Percentiles rank a stretch among this genome's conserved stretches.
Evolutionary conservation across 1,140 invertebrate species (phyloP).

Genomic region (Drosophila santomea): DNA sequence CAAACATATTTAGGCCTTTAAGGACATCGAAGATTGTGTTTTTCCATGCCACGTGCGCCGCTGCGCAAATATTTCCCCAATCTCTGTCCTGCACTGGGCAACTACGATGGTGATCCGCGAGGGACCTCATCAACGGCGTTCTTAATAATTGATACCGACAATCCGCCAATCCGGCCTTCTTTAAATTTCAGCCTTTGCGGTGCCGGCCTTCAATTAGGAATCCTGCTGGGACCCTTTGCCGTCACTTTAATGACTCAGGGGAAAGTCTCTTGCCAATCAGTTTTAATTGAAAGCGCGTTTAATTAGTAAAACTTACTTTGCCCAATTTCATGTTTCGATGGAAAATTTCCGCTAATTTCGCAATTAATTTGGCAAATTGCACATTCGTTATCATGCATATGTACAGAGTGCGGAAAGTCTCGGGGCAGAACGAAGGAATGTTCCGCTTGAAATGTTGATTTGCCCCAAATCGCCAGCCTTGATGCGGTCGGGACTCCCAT

Average conservation of each 20-base stretch:
- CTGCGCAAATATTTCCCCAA: slow-evolving; percentile 50
- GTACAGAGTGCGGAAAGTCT: slow-evolving; percentile 24
- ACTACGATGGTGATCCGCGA: not conserved
- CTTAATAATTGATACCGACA: slow-evolving; percentile 50
- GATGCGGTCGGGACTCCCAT: slow-evolving; percentile 18
- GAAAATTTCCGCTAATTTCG: slow-evolving; percentile 53
- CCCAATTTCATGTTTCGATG: slow-evolving; percentile 33
- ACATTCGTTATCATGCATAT: slow-evolving; percentile 56
- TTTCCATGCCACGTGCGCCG: slow-evolving; percentile 47
- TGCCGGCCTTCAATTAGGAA: slow-evolving; percentile 27
- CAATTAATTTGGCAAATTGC: slow-evolving; percentile 68
- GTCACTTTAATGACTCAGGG: slow-evolving; percentile 35
- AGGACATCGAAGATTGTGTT: slow-evolving; percentile 5
- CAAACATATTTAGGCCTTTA: slow-evolving; percentile 54
- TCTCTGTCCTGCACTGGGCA: slow-evolving; percentile 27
- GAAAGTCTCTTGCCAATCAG: slow-evolving; percentile 34
- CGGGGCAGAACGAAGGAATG: slow-evolving; percentile 18
- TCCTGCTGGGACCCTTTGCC: slow-evolving; percentile 13
- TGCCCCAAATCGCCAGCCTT: slow-evolving; percentile 18
- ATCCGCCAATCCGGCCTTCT: slow-evolving; percentile 15
- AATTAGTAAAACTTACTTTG: slow-evolving; percentile 70
- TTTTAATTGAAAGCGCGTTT: slow-evolving; percentile 63
- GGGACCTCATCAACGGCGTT: slow-evolving; percentile 9
- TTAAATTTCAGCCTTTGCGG: slow-evolving; percentile 14
- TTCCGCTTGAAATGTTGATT: slow-evolving; percentile 26